These are phyloP conservation scores for Caenorhabditis wallacei DNA, from an alignment of 2,888 invertebrate genomes.

Conservation along the genomic window DNA sequence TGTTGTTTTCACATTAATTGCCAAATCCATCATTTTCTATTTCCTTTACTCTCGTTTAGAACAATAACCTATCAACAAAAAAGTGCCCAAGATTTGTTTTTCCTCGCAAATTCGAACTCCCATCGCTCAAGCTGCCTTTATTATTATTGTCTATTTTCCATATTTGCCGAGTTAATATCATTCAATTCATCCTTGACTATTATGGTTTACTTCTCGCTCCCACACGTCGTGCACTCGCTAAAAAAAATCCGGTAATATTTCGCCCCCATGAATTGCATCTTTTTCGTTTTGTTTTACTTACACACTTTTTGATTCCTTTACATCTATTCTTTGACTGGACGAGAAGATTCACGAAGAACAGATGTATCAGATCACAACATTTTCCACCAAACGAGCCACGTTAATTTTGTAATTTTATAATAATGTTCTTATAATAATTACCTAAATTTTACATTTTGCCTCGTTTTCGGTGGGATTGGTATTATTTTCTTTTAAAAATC, in stretches of 20 bases:
- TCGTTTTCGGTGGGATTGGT: constrained; percentile 21
- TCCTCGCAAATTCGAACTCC: constrained; percentile 4
- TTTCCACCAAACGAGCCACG: constrained; percentile 5
- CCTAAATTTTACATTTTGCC: constrained; percentile 8
- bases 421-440: constrained; percentile 47
- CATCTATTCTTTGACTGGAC: neutral
- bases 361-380: neutral
- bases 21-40: constrained; percentile 14
- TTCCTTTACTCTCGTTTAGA: constrained; percentile 44
- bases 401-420: constrained; percentile 37
- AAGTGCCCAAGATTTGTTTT: constrained; percentile 7
- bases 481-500: neutral
- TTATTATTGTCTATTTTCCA: constrained; percentile 21
- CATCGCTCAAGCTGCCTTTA: constrained; percentile 6
- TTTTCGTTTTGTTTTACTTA: constrained; percentile 53
- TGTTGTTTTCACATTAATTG: constrained; percentile 36
- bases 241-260: constrained; percentile 40
- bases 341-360: neutral
- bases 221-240: constrained; percentile 24
- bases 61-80: constrained; percentile 1
- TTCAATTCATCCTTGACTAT: constrained; percentile 44
- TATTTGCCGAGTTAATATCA: constrained; percentile 45
- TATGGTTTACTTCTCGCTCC: constrained; percentile 27
- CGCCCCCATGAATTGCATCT: neutral
- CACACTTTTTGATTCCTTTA: constrained; percentile 1